These are phyloP conservation scores for Chelonus formosanus DNA, from an alignment of 2,888 invertebrate genomes.

Conservation along the genomic window DNA sequence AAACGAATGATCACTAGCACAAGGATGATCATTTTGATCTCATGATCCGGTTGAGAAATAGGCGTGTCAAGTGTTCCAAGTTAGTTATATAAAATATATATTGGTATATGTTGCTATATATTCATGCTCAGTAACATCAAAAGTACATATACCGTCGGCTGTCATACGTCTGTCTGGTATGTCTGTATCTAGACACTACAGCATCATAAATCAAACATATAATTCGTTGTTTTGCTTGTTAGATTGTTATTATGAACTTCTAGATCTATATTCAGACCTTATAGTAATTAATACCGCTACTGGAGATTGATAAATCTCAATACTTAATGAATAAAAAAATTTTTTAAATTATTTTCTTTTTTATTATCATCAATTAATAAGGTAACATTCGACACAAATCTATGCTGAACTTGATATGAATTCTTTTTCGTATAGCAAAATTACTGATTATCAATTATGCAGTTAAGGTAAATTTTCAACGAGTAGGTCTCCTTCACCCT, in stretches of 20 bases:
- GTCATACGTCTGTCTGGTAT: constrained; percentile 45
- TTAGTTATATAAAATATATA: constrained; percentile 28
- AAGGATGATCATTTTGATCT: constrained; percentile 22
- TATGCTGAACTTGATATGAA: too few relatives aligned
- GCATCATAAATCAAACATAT: constrained; percentile 54
- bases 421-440: too few relatives aligned
- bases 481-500: not conserved
- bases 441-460: too few relatives aligned
- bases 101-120: constrained; percentile 5
- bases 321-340: too few relatives aligned
- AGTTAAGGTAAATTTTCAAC: not conserved
- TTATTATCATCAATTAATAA: too few relatives aligned
- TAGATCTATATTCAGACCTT: constrained; percentile 24
- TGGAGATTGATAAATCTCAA: too few relatives aligned
- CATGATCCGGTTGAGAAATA: constrained; percentile 19
- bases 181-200: constrained; percentile 41
- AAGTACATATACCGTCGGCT: constrained; percentile 42
- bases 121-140: constrained; percentile 40
- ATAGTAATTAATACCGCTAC: constrained; percentile 23
- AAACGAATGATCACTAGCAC: constrained; percentile 15
- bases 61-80: constrained; percentile 35
- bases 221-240: constrained; percentile 57
- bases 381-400: too few relatives aligned
- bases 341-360: too few relatives aligned
- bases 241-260: constrained; percentile 41